Conservation (phyloP, 2,113 vertebrate species). For the Colistium nudipinnis region DNA sequence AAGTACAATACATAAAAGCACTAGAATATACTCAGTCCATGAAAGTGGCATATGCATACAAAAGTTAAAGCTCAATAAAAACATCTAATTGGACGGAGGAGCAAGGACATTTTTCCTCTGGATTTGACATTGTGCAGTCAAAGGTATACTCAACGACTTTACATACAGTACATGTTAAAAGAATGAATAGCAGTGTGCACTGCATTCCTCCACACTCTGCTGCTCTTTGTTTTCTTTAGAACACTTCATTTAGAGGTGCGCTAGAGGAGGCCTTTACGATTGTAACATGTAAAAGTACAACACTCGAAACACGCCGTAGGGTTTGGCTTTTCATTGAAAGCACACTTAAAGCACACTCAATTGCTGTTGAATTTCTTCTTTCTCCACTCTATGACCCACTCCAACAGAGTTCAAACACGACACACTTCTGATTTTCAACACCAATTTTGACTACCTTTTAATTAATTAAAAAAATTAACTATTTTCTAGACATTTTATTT, state of each 20-base stretch:
- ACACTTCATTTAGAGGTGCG: slow-evolving; percentile 25
- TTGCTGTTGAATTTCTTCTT: slow-evolving; percentile 35
- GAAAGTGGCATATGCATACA: too few relatives aligned
- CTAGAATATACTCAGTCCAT: neutral
- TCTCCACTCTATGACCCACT: slow-evolving; percentile 16
- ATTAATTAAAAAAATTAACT: slow-evolving; percentile 12
- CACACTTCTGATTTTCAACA: neutral
- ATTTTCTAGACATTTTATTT: slow-evolving; percentile 11
- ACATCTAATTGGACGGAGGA: too few relatives aligned
- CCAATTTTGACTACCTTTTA: slow-evolving; percentile 15
- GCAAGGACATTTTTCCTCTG: neutral
- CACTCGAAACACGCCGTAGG: neutral
- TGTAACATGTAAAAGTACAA: slow-evolving; percentile 24
- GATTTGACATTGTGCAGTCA: slow-evolving; percentile 17
- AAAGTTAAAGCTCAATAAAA: too few relatives aligned
- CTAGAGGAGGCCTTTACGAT: slow-evolving; percentile 29
- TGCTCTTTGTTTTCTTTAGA: slow-evolving; percentile 2
- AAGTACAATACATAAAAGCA: neutral
- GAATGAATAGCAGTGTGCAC: slow-evolving; percentile 2
- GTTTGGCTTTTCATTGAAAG: slow-evolving; percentile 15
- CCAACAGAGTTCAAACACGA: slow-evolving; percentile 31
- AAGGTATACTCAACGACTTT: slow-evolving; percentile 27
- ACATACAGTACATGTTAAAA: slow-evolving; percentile 7
- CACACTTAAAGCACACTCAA: slow-evolving; percentile 16
- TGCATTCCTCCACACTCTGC: neutral